Evolutionary conservation across 2,113 vertebrate genomes (phyloP).

Genomic region (Hemiscyllium ocellatum): DNA sequence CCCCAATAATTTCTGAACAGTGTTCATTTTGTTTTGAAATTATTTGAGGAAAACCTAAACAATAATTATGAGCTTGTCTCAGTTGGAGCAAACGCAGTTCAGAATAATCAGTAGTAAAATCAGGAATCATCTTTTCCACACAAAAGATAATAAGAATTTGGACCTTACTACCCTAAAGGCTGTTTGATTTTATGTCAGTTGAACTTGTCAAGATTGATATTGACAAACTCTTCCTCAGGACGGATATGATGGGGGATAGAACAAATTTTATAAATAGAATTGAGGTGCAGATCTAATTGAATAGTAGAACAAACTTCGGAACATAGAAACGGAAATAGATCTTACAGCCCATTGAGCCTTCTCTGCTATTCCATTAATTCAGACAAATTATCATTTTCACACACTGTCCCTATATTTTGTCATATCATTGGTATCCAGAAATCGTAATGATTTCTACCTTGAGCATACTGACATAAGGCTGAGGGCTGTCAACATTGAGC

Average conservation of each 20-base stretch:
- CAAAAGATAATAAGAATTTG: not conserved
- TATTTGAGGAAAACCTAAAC: not conserved
- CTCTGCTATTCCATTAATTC: no score
- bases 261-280: not conserved
- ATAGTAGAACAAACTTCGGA: not conserved
- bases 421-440: no score
- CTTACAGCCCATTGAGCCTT: no score
- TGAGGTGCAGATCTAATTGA: not conserved
- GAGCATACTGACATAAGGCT: no score
- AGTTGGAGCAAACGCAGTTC: not conserved
- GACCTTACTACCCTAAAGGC: not conserved
- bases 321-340: not conserved
- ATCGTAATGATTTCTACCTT: no score
- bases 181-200: not conserved
- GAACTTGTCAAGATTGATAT: not conserved
- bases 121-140: not conserved
- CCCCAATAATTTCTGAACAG: not conserved
- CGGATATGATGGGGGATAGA: not conserved
- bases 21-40: not conserved
- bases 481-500: no score
- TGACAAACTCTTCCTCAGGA: not conserved
- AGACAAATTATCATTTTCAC: no score
- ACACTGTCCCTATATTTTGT: no score
- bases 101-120: not conserved
- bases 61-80: no score